These are phyloP conservation scores for Ruditapes philippinarum DNA, from an alignment of 1,140 invertebrate species.

Conservation along the genomic window DNA sequence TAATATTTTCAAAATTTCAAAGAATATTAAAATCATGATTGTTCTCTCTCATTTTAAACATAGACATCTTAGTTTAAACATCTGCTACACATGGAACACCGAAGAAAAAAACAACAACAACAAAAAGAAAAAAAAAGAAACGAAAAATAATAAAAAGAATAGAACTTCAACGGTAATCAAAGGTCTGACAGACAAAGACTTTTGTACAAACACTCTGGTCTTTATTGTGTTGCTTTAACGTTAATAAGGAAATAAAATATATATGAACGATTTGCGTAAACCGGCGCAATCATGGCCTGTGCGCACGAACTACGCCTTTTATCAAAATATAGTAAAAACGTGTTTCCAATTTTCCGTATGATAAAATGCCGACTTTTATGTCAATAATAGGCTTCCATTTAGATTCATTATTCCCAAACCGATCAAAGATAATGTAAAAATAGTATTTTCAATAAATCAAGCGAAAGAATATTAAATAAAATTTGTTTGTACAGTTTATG, in stretches of 20 bases:
- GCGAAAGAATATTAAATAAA: neutral
- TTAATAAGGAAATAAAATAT: neutral
- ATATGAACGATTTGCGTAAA: neutral
- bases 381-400: neutral
- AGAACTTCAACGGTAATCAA: too few species aligned
- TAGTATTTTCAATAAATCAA: slow-evolving; percentile 38
- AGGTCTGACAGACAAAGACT: too few species aligned
- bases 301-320: neutral
- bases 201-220: too few species aligned
- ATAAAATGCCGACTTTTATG: slow-evolving; percentile 1
- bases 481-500: slow-evolving; percentile 3
- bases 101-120: too few species aligned
- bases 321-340: slow-evolving; percentile 27
- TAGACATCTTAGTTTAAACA: too few species aligned
- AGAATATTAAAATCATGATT: too few species aligned
- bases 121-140: too few species aligned
- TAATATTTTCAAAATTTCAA: too few species aligned
- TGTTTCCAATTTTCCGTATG: slow-evolving; percentile 26
- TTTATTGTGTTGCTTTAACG: neutral
- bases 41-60: too few species aligned
- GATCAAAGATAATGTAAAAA: slow-evolving; percentile 29
- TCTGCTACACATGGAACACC: too few species aligned
- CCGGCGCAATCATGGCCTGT: neutral
- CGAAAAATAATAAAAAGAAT: too few species aligned
- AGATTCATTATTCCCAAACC: slow-evolving; percentile 8